A percentile compares a stretch with the other conserved stretches of the same genome.
phyloP scores from a whole-genome alignment of 2,113 vertebrate genomes.

The Rhinolophus sinicus region DNA sequence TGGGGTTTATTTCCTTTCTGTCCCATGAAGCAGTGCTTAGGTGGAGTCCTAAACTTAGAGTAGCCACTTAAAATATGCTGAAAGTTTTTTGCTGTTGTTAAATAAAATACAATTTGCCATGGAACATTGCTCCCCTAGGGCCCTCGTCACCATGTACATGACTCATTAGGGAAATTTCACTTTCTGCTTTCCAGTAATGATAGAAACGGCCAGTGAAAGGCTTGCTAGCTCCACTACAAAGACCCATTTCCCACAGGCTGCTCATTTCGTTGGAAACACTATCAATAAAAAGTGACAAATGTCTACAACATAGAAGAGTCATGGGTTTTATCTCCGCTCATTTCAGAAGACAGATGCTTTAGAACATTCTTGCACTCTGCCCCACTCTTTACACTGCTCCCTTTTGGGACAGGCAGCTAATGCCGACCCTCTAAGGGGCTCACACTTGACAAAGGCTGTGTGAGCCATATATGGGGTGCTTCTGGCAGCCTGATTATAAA shows the following conservation, averaged over 20 bases:
- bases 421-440: background rate
- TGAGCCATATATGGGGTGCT: background rate
- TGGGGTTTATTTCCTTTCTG: background rate
- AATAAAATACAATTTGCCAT: background rate
- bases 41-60: background rate
- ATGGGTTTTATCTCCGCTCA: background rate
- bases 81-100: background rate
- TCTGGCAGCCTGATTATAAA: background rate
- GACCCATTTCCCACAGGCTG: background rate
- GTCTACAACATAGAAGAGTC: background rate
- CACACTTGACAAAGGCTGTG: background rate
- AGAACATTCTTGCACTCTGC: background rate
- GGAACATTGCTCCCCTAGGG: background rate
- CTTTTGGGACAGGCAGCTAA: background rate
- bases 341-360: background rate
- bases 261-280: background rate
- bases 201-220: background rate
- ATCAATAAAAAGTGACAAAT: background rate
- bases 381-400: background rate
- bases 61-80: slow-evolving; percentile 2
- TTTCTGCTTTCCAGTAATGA: background rate
- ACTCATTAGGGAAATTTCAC: background rate
- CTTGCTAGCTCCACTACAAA: background rate
- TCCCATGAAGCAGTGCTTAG: background rate
- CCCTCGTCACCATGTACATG: background rate